Percentiles rank a stretch among this genome's conserved stretches.
Evolutionary conservation across 1,140 invertebrate genomes (phyloP).

Genomic region (Bombus breviceps): DNA sequence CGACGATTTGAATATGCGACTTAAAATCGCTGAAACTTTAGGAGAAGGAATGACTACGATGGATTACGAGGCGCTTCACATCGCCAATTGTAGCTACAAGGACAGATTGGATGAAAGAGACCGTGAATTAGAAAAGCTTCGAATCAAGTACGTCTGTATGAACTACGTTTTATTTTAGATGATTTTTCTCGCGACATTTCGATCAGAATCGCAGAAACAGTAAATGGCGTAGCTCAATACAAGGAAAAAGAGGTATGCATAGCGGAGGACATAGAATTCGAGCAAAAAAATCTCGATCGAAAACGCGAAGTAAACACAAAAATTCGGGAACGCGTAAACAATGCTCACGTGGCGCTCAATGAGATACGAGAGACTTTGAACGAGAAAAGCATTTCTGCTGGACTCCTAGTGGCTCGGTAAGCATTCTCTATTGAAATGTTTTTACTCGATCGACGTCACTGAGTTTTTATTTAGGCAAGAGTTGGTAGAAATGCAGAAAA

Average conservation of each 20-base stretch:
- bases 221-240: conserved; percentile 59
- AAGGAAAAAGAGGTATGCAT: conserved; percentile 63
- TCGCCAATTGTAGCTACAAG: conserved; percentile 45
- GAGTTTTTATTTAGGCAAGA: conserved; percentile 55
- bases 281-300: conserved; percentile 39
- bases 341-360: conserved; percentile 35
- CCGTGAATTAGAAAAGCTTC: conserved; percentile 65
- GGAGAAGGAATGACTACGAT: conserved; percentile 66
- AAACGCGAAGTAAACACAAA: neutral
- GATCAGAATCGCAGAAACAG: conserved; percentile 56
- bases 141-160: conserved; percentile 53
- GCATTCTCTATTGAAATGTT: neutral
- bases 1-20: conserved; percentile 41
- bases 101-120: conserved; percentile 68
- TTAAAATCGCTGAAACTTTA: conserved; percentile 57
- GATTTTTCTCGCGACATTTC: neutral
- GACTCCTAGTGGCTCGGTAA: conserved; percentile 60
- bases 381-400: conserved; percentile 56
- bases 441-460: conserved; percentile 23
- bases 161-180: neutral
- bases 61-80: conserved; percentile 62
- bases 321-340: conserved; percentile 50
- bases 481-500: conserved; percentile 62
- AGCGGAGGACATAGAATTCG: conserved; percentile 45
- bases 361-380: conserved; percentile 39